A percentile compares a stretch with the other conserved stretches of the same genome.
phyloP scores from a whole-genome alignment of 1,140 invertebrate species.

The Cecropterus lyciades region DNA sequence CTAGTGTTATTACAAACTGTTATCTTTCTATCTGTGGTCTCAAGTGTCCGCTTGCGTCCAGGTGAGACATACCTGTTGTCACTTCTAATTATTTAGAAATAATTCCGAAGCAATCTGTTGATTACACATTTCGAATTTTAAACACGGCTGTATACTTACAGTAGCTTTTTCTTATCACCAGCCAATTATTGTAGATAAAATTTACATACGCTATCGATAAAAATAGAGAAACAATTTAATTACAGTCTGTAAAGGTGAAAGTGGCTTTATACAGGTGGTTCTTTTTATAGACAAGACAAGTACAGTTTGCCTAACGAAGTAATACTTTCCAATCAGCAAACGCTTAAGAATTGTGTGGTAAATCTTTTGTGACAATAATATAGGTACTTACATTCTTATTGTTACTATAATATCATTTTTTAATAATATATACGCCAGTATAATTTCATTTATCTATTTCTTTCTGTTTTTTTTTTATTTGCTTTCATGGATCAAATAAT shows the following conservation, averaged over 20 bases:
- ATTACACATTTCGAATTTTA: conserved; percentile 11
- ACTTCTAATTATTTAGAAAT: conserved; percentile 14
- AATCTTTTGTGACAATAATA: too few species aligned
- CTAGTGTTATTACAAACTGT: neutral
- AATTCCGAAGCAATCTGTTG: conserved; percentile 19
- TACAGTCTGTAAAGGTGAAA: conserved; percentile 7
- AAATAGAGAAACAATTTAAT: conserved; percentile 17
- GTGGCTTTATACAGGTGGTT: conserved; percentile 11
- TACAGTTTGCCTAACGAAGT: neutral
- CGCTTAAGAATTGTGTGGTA: neutral
- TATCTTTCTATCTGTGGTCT: conserved; percentile 15
- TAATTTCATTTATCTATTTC: too few species aligned
- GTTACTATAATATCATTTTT: too few species aligned
- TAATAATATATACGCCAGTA: too few species aligned
- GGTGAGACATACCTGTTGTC: conserved; percentile 28
- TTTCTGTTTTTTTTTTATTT: too few species aligned
- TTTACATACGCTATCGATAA: conserved; percentile 24
- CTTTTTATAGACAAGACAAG: neutral
- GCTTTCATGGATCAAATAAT: too few species aligned
- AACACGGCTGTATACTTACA: neutral
- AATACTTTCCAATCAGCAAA: neutral
- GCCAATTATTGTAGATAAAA: conserved; percentile 29
- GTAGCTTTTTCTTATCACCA: conserved; percentile 20
- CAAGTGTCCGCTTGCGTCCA: conserved; percentile 6
- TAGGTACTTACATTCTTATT: too few species aligned